These are phyloP conservation scores for Aphaenogaster rudis DNA, from an alignment of 1,140 invertebrate species.

Conservation along the genomic window DNA sequence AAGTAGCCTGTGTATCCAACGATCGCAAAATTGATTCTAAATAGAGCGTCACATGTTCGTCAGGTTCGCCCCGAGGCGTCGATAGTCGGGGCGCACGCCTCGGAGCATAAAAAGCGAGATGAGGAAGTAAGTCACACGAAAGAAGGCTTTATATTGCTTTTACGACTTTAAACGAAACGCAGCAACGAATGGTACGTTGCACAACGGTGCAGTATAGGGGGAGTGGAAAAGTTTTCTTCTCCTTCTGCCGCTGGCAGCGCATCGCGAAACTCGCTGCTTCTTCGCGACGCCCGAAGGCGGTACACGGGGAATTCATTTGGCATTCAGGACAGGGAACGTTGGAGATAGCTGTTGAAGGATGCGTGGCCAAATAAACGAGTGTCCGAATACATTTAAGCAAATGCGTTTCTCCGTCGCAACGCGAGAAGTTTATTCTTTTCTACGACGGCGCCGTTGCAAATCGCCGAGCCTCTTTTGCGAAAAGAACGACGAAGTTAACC, in stretches of 20 bases:
- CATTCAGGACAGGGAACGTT: constrained; percentile 36
- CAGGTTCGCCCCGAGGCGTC: constrained; percentile 21
- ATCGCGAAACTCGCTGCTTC: constrained; percentile 14
- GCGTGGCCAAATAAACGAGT: constrained; percentile 39
- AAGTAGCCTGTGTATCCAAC: neutral
- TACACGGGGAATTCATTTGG: constrained; percentile 55
- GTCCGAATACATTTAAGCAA: constrained; percentile 56
- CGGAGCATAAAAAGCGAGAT: constrained; percentile 60
- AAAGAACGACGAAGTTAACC: constrained; percentile 33
- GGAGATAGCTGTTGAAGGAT: constrained; percentile 43
- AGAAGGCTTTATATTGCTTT: constrained; percentile 74
- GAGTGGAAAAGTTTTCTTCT: constrained; percentile 46
- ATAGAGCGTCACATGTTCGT: constrained; percentile 15
- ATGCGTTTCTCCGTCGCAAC: neutral
- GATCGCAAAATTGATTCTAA: constrained; percentile 9
- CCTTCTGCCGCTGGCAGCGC: constrained; percentile 17
- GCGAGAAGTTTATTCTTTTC: constrained; percentile 14
- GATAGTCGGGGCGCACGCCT: neutral
- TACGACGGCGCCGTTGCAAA: neutral
- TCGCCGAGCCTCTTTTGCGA: neutral
- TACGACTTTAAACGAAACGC: constrained; percentile 74
- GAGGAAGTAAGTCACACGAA: constrained; percentile 71
- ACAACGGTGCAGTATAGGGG: constrained; percentile 12
- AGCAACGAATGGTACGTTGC: constrained; percentile 29
- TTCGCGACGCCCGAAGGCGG: constrained; percentile 28